Conservation (phyloP, 1,140 invertebrate species). For the Octopus sinensis region DNA sequence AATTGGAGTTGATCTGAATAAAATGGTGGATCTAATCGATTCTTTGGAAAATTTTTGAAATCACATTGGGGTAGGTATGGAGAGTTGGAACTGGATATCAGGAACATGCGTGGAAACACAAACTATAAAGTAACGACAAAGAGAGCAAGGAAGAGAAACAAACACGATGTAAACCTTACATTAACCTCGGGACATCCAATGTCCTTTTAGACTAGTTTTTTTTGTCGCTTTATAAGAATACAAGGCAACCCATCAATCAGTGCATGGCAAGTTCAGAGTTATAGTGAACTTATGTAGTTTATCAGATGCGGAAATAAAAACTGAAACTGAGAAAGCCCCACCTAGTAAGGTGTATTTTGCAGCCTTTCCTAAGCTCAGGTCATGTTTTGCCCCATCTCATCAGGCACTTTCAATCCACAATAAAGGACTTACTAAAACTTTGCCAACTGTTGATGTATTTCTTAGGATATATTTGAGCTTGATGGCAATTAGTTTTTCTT, state of each 20-base stretch:
- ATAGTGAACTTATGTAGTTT: conserved; percentile 5
- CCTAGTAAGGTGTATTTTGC: neutral
- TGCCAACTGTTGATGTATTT: neutral
- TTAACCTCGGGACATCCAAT: neutral
- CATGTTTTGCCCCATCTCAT: neutral
- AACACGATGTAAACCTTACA: neutral
- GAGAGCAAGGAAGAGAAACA: neutral
- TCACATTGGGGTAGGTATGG: neutral
- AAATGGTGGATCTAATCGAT: neutral
- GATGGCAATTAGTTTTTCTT: neutral
- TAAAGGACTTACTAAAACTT: conserved; percentile 2
- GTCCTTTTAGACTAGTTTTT: neutral
- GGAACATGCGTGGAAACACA: neutral
- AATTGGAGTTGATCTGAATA: conserved; percentile 8
- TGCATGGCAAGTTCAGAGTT: neutral
- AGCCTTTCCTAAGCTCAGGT: neutral
- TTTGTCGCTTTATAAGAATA: neutral
- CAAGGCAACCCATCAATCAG: neutral
- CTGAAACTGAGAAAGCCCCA: neutral
- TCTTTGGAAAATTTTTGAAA: conserved; percentile 5
- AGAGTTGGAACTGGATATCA: conserved; percentile 1
- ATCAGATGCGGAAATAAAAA: neutral
- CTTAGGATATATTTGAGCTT: conserved; percentile 5
- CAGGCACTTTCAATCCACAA: too few relatives aligned
- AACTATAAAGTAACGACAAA: neutral